These are phyloP conservation scores for Ormyrus rosae DNA, from an alignment of 2,888 invertebrate species.

Conservation along the genomic window DNA sequence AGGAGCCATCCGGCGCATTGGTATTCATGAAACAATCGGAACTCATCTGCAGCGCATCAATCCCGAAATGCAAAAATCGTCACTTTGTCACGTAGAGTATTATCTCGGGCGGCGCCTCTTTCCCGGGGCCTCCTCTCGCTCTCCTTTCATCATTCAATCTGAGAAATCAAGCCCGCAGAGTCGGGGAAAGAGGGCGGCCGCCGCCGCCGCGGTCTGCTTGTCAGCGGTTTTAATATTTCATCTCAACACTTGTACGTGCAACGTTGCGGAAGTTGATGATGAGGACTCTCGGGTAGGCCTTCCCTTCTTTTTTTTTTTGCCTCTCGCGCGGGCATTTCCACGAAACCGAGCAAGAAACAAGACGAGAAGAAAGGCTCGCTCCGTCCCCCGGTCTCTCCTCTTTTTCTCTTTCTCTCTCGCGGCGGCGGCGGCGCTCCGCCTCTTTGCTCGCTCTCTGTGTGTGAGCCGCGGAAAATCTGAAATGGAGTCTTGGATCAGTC, in stretches of 20 bases:
- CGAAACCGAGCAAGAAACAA: constrained; percentile 67
- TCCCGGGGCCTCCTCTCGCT: too few relatives aligned
- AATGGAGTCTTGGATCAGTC: constrained; percentile 68
- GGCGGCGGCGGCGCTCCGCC: background rate
- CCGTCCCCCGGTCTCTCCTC: too few relatives aligned
- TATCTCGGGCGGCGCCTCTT: background rate
- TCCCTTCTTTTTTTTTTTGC: constrained; percentile 44
- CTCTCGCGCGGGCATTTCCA: constrained; percentile 57
- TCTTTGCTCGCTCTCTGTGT: background rate
- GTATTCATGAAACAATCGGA: too few relatives aligned
- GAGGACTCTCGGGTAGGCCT: background rate
- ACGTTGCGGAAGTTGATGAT: constrained; percentile 25
- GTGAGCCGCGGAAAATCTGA: constrained; percentile 56
- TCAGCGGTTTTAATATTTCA: constrained; percentile 49
- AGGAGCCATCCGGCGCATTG: too few relatives aligned
- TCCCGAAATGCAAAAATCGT: background rate
- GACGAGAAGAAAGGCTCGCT: background rate
- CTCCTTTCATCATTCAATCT: constrained; percentile 43
- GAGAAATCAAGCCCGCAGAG: constrained; percentile 31
- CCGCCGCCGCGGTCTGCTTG: background rate
- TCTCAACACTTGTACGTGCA: constrained; percentile 46
- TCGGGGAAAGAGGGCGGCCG: background rate
- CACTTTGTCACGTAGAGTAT: constrained; percentile 7
- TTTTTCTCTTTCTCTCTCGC: constrained; percentile 3
- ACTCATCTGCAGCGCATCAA: background rate